A percentile compares a stretch with the other conserved stretches of the same genome.
These are phyloP conservation scores for Hemicordylus capensis DNA, from an alignment of 2,113 vertebrate species.

Conservation along the genomic window DNA sequence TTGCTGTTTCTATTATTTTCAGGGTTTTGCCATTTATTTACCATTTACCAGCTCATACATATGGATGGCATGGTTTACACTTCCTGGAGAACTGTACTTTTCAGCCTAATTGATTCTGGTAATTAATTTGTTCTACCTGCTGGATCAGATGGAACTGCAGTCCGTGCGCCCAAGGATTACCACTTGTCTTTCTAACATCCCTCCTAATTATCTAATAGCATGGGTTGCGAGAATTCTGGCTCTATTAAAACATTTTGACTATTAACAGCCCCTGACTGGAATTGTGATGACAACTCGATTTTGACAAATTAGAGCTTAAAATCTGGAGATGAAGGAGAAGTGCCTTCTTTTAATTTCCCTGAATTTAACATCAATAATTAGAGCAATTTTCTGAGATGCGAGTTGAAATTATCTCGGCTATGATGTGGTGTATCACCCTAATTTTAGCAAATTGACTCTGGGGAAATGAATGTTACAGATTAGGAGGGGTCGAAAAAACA, in stretches of 20 bases:
- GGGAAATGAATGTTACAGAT: conserved; percentile 78
- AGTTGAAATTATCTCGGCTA: conserved; percentile 82
- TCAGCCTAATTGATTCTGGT: conserved; percentile 86
- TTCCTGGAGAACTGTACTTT: conserved; percentile 79
- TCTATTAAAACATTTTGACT: conserved; percentile 95
- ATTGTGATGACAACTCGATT: conserved; percentile 97
- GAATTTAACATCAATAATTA: conserved; percentile 99
- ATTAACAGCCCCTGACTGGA: conserved; percentile 94
- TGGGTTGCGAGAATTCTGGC: conserved; percentile 93
- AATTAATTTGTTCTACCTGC: conserved; percentile 93
- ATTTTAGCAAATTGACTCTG: conserved; percentile 84
- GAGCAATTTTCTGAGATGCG: conserved; percentile 90
- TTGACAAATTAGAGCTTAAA: conserved; percentile 97
- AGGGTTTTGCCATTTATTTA: conserved; percentile 66
- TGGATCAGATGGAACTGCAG: conserved; percentile 88
- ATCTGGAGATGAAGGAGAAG: conserved; percentile 90
- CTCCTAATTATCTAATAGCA: conserved; percentile 98
- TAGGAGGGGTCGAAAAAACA: conserved; percentile 43
- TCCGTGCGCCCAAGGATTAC: conserved; percentile 86
- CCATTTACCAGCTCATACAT: conserved; percentile 77
- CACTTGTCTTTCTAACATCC: conserved; percentile 92
- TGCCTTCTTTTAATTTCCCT: conserved; percentile 90
- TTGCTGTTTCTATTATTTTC: conserved; percentile 65
- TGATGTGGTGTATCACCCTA: conserved; percentile 80
- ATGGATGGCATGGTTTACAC: conserved; percentile 75